Conservation (phyloP, 1,140 invertebrate species). For the Drosophila pandora region DNA sequence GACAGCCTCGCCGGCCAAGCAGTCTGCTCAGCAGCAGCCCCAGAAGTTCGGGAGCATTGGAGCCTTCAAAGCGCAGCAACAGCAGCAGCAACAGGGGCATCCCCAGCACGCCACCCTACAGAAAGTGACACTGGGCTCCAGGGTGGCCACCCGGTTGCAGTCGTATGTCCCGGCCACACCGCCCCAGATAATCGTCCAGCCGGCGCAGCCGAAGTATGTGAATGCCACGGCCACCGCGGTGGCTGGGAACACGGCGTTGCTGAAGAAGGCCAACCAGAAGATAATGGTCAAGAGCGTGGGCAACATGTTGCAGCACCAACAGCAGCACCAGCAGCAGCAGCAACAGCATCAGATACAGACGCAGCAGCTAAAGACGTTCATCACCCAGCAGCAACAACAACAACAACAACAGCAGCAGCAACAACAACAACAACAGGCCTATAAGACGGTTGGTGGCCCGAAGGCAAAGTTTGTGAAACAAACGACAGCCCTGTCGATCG, state of each 20-base stretch:
- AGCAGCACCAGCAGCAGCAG: constrained; percentile 46
- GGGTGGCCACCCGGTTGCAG: constrained; percentile 58
- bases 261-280: constrained; percentile 69
- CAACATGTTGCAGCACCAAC: constrained; percentile 61
- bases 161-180: constrained; percentile 61
- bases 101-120: constrained; percentile 54
- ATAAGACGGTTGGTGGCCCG: constrained; percentile 29
- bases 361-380: constrained; percentile 69
- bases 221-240: constrained; percentile 43
- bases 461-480: constrained; percentile 78
- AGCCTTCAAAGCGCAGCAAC: constrained; percentile 61
- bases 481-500: constrained; percentile 59
- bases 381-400: constrained; percentile 50
- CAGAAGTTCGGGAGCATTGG: constrained; percentile 64
- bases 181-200: constrained; percentile 70
- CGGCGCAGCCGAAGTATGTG: constrained; percentile 69
- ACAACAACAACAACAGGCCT: constrained; percentile 46
- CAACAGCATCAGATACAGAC: constrained; percentile 57
- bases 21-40: constrained; percentile 60
- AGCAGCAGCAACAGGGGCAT: constrained; percentile 36
- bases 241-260: constrained; percentile 37
- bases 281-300: constrained; percentile 67
- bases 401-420: constrained; percentile 44
- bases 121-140: constrained; percentile 65
- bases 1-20: constrained; percentile 57